Conservation (phyloP, 2,888 invertebrate species). For the Heliconius ethilla region DNA sequence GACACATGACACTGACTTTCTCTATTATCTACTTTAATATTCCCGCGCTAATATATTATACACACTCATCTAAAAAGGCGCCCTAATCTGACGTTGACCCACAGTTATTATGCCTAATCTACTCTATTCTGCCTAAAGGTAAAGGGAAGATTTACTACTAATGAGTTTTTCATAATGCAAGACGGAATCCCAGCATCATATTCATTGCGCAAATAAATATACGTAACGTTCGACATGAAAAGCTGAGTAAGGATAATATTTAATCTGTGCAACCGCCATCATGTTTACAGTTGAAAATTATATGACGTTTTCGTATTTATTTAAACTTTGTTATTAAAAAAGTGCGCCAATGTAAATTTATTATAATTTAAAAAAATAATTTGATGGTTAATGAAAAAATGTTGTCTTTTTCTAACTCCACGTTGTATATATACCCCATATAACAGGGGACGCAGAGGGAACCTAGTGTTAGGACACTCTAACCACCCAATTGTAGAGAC, state of each 20-base stretch:
- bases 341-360: too few relatives aligned
- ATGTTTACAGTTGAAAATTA: conserved; percentile 17
- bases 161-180: conserved; percentile 6
- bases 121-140: conserved; percentile 2
- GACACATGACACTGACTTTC: background rate
- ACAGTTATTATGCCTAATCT: background rate
- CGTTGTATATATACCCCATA: too few relatives aligned
- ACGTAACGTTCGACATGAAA: conserved; percentile 27
- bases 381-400: too few relatives aligned
- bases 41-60: conserved; percentile 1
- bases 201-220: conserved; percentile 22
- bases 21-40: background rate
- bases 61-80: background rate
- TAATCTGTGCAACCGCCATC: conserved; percentile 25
- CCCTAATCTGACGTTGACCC: conserved; percentile 6
- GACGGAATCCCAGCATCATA: conserved; percentile 17
- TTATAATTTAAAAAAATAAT: too few relatives aligned
- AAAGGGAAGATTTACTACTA: background rate
- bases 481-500: too few relatives aligned
- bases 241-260: conserved; percentile 21
- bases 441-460: too few relatives aligned
- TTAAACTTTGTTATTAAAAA: background rate
- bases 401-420: too few relatives aligned
- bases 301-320: background rate
- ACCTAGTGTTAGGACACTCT: too few relatives aligned